Percentiles rank a stretch among this genome's conserved stretches.
phyloP scores from a whole-genome alignment of 2,888 invertebrate genomes.

The Timandra comae region DNA sequence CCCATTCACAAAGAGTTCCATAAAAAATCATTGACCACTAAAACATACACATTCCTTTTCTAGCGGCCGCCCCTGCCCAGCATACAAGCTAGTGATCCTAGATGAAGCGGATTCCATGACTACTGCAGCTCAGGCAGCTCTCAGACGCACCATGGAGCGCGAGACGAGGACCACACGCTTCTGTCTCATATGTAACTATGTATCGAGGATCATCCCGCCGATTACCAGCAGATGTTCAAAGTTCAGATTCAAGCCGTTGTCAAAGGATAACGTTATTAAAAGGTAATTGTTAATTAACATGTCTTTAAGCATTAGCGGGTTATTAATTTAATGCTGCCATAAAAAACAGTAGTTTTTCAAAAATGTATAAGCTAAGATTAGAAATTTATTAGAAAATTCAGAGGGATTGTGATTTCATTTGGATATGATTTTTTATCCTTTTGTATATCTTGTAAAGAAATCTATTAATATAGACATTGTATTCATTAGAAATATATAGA shows the following conservation, averaged over 20 bases:
- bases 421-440: too few relatives aligned
- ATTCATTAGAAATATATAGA: too few relatives aligned
- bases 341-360: too few relatives aligned
- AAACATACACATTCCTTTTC: slow-evolving; percentile 13
- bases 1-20: not conserved
- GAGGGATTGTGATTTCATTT: too few relatives aligned
- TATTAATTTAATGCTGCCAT: too few relatives aligned
- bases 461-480: too few relatives aligned
- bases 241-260: slow-evolving; percentile 96
- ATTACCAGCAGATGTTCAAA: slow-evolving; percentile 98
- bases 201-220: slow-evolving; percentile 98
- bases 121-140: slow-evolving; percentile 94
- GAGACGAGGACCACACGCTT: slow-evolving; percentile 96
- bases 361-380: too few relatives aligned
- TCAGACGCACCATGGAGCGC: slow-evolving; percentile 98
- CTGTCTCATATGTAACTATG: slow-evolving; percentile 99
- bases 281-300: too few relatives aligned
- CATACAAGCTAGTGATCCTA: slow-evolving; percentile 96
- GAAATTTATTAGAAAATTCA: too few relatives aligned
- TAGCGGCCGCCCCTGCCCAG: slow-evolving; percentile 91
- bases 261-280: slow-evolving; percentile 81
- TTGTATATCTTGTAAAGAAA: too few relatives aligned
- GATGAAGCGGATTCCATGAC: slow-evolving; percentile 99
- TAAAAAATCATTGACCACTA: not conserved
- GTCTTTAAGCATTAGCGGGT: too few relatives aligned